These are phyloP conservation scores for Proisotoma minuta DNA, from an alignment of 2,888 invertebrate species.

Conservation along the genomic window DNA sequence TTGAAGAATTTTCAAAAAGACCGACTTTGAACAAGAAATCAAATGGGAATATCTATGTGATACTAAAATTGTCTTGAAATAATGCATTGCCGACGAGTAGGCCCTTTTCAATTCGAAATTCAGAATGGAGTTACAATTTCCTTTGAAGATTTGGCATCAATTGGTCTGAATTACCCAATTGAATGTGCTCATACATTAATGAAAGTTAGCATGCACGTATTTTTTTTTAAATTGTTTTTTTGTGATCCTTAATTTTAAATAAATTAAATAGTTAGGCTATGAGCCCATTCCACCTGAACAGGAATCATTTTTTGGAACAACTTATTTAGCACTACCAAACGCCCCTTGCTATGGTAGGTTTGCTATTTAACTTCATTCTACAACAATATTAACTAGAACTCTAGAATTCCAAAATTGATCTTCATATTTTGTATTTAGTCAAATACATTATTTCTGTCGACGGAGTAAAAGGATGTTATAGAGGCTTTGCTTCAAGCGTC, in stretches of 20 bases:
- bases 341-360: background rate
- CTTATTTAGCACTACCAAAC: background rate
- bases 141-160: background rate
- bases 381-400: no score
- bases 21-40: no score
- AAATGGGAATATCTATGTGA: no score
- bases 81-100: no score
- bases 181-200: background rate
- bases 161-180: background rate
- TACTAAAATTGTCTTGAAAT: no score
- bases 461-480: background rate
- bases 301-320: background rate
- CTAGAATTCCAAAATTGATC: no score
- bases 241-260: background rate
- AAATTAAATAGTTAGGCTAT: background rate
- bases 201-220: background rate
- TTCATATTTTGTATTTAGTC: background rate
- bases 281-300: background rate
- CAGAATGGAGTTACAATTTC: no score
- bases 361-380: no score
- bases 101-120: no score
- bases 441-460: background rate
- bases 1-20: no score
- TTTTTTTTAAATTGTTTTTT: background rate
- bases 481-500: background rate